Evolutionary conservation across 2,113 vertebrate genomes (phyloP).

Genomic region (Isurus oxyrinchus): DNA sequence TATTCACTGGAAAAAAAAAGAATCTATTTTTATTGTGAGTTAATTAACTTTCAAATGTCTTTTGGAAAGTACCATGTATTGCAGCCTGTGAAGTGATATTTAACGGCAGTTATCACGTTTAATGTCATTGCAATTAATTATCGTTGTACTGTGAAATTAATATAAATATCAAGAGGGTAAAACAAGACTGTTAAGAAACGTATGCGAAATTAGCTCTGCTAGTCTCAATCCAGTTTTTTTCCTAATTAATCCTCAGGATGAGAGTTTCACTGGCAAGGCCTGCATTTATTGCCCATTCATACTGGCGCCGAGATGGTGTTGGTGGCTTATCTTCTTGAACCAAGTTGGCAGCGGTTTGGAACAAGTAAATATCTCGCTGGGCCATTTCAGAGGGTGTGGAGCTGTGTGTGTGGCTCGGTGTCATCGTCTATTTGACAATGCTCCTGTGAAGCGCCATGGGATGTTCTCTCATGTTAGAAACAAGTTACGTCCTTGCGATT

Average conservation of each 20-base stretch:
- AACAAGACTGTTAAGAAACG: background rate
- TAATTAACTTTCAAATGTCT: background rate
- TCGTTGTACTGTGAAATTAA: conserved; percentile 5
- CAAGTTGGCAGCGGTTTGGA: background rate
- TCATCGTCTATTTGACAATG: background rate
- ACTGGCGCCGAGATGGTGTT: background rate
- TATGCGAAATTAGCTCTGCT: background rate
- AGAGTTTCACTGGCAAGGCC: background rate
- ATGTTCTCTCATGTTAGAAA: too few species aligned
- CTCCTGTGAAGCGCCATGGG: background rate
- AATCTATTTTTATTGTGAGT: background rate
- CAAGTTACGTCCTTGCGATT: background rate
- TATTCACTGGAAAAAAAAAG: background rate
- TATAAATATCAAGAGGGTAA: background rate
- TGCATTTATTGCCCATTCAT: background rate
- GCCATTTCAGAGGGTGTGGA: background rate
- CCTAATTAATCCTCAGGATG: background rate
- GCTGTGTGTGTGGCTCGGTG: background rate
- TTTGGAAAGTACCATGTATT: background rate
- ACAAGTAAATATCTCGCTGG: background rate
- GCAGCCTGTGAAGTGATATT: background rate
- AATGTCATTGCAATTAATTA: background rate
- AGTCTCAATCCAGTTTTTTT: background rate
- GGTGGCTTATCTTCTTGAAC: background rate
- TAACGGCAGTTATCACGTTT: background rate